Percentiles rank a stretch among this genome's conserved stretches.
phyloP scores from a whole-genome alignment of 2,888 invertebrate genomes.

The Macaria liturata region DNA sequence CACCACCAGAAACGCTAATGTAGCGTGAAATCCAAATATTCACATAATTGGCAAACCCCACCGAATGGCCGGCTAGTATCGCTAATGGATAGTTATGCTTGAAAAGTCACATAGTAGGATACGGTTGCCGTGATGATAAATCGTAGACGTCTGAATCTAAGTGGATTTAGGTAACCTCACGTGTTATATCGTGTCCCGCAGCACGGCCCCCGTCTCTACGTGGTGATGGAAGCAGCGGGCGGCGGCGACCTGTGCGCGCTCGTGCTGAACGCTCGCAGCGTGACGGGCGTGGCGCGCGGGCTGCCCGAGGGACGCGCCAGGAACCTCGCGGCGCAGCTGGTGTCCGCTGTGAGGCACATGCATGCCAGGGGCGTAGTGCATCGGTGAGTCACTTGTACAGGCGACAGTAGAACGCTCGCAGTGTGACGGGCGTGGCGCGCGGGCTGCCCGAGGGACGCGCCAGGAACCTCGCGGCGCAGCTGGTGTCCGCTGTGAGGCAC shows the following conservation, averaged over 20 bases:
- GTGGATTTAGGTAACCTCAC: no score
- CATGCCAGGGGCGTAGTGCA: constrained; percentile 81
- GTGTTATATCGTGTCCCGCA: constrained; percentile 42
- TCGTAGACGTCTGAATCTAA: no score
- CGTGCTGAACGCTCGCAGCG: constrained; percentile 85
- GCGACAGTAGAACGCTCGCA: no score
- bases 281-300: constrained; percentile 78
- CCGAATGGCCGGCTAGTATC: no score
- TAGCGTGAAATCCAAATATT: no score
- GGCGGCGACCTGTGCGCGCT: constrained; percentile 89
- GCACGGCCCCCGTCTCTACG: constrained; percentile 88
- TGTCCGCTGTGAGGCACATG: constrained; percentile 85
- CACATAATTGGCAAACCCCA: no score
- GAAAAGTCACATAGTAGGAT: no score
- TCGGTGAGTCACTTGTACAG: constrained; percentile 41
- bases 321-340: constrained; percentile 54
- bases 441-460: constrained; percentile 62
- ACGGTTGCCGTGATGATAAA: no score
- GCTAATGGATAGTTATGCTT: no score
- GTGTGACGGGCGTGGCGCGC: constrained; percentile 75
- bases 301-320: constrained; percentile 59
- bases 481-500: constrained; percentile 83
- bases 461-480: constrained; percentile 53
- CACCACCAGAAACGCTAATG: no score
- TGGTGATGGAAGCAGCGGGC: constrained; percentile 88